Evolutionary conservation across 2,797 vertebrate species (phyloP).

Genomic region (Sorex maritimensis): DNA sequence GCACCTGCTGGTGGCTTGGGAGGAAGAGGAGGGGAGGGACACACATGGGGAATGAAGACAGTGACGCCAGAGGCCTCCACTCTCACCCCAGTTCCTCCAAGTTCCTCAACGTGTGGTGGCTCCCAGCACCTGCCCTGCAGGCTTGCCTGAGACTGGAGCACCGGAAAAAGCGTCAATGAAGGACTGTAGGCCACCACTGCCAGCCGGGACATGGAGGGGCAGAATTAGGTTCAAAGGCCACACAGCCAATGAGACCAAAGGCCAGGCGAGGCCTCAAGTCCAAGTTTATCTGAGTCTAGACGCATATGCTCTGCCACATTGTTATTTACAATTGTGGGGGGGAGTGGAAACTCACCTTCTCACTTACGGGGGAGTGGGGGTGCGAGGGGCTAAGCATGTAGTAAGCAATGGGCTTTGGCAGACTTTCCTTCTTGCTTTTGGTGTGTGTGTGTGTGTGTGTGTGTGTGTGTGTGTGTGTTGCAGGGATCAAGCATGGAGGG

Average conservation of each 20-base stretch:
- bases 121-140: neutral
- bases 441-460: neutral
- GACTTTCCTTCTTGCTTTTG: no score
- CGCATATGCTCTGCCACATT: neutral
- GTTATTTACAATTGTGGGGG: neutral
- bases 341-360: neutral
- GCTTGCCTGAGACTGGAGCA: neutral
- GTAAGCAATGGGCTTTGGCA: no score
- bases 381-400: no score
- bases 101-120: neutral
- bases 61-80: neutral
- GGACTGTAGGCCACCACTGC: neutral
- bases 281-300: constrained; percentile 25
- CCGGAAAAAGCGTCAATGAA: constrained; percentile 22
- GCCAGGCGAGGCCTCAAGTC: neutral
- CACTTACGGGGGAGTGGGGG: no score
- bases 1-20: neutral
- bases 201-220: neutral
- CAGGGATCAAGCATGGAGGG: no score
- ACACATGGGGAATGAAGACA: neutral
- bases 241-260: neutral
- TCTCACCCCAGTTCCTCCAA: neutral
- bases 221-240: constrained; percentile 29
- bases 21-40: no score
- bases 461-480: neutral